Evolutionary conservation across 1,140 invertebrate genomes (phyloP).

Genomic region (Phenacoccus solenopsis): DNA sequence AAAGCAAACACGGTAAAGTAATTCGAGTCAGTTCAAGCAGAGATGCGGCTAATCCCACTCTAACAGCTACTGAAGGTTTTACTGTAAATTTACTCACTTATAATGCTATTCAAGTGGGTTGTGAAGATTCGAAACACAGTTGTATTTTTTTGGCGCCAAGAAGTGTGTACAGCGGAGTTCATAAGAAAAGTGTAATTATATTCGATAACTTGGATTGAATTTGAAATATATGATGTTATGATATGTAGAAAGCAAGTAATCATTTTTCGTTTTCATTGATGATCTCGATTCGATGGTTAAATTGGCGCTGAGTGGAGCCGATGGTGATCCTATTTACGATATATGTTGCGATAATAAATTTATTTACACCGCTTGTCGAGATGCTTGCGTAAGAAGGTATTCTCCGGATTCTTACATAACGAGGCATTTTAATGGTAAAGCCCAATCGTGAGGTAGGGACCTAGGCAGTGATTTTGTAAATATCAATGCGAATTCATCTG

Average conservation of each 20-base stretch:
- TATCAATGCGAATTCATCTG: too few relatives aligned
- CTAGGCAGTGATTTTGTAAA: too few relatives aligned
- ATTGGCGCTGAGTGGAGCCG: constrained; percentile 49
- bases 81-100: constrained; percentile 22
- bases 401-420: constrained; percentile 18
- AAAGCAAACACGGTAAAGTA: constrained; percentile 24
- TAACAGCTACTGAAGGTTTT: constrained; percentile 25
- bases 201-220: not conserved
- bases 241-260: not conserved
- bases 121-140: constrained; percentile 7
- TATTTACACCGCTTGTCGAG: constrained; percentile 43
- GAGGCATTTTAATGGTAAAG: constrained; percentile 3
- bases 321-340: constrained; percentile 51
- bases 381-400: constrained; percentile 44
- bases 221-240: not conserved
- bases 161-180: constrained; percentile 22
- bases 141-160: constrained; percentile 25
- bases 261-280: too few relatives aligned
- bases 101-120: constrained; percentile 24
- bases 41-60: constrained; percentile 8
- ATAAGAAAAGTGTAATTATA: constrained; percentile 24
- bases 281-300: constrained; percentile 33
- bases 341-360: constrained; percentile 39
- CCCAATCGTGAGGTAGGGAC: too few relatives aligned
- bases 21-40: not conserved